Conservation (phyloP, 2,888 invertebrate genomes). For the Hecatera dysodea region DNA sequence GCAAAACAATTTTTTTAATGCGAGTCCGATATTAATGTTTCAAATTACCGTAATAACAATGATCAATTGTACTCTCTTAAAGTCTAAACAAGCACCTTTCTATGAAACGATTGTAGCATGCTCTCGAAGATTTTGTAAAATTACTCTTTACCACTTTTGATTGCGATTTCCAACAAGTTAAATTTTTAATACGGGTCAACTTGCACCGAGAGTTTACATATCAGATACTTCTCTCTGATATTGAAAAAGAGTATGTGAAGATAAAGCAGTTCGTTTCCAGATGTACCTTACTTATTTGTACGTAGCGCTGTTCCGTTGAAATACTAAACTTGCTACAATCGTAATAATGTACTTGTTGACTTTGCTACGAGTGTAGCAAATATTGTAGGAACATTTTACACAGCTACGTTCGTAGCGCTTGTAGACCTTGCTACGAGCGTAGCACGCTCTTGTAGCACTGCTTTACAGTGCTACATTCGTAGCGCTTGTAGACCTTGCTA, state of each 20-base stretch:
- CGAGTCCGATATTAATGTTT: not conserved
- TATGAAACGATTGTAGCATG: not conserved
- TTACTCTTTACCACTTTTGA: not conserved
- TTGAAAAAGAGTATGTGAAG: too few species aligned
- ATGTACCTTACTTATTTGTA: not conserved
- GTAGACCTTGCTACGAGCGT: constrained; percentile 3
- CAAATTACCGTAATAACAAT: not conserved
- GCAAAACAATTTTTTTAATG: not conserved
- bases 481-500: not conserved
- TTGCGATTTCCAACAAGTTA: not conserved
- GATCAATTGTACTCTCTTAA: too few species aligned
- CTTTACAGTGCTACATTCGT: not conserved
- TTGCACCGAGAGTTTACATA: too few species aligned
- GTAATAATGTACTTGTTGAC: not conserved
- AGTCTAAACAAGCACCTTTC: not conserved
- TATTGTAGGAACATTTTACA: too few species aligned
- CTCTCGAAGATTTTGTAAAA: not conserved
- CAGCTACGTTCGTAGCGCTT: not conserved
- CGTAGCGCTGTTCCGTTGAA: not conserved
- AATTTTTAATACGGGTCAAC: not conserved
- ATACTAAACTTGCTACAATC: not conserved
- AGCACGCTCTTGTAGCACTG: not conserved
- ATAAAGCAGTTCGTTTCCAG: too few species aligned
- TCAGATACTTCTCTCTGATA: too few species aligned
- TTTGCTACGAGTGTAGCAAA: constrained; percentile 3